These are phyloP conservation scores for Dasyurus viverrinus DNA, from an alignment of 2,113 vertebrate genomes.

Conservation along the genomic window DNA sequence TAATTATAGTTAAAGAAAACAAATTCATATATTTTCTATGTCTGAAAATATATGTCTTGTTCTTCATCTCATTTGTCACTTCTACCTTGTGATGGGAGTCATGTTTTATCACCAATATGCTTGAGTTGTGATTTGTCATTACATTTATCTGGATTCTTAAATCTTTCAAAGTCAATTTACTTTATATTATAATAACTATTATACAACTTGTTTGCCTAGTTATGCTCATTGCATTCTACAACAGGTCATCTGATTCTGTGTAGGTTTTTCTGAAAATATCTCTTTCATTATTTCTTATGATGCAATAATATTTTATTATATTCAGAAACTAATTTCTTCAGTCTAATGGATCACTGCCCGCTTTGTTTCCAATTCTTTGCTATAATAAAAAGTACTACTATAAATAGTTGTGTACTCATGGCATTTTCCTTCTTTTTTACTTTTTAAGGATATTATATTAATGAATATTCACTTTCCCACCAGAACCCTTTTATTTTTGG, in stretches of 20 bases:
- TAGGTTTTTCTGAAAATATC: background rate
- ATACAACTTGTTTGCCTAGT: background rate
- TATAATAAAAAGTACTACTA: background rate
- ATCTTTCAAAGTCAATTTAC: background rate
- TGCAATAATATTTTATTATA: background rate
- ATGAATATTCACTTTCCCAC: background rate
- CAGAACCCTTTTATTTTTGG: background rate
- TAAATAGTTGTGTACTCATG: background rate
- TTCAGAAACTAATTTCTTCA: background rate
- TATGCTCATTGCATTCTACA: background rate
- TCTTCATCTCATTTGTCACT: background rate
- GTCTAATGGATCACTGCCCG: background rate
- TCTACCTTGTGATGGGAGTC: background rate
- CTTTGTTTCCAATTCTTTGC: background rate
- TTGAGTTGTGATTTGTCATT: background rate
- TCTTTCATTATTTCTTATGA: background rate
- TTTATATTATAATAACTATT: background rate
- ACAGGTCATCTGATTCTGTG: background rate
- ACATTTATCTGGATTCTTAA: background rate
- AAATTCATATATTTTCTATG: background rate
- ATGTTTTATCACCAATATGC: background rate
- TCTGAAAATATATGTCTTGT: background rate
- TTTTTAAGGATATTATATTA: background rate
- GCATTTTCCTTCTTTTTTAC: background rate
- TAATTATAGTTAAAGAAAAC: background rate